phyloP scores from a whole-genome alignment of 92 coral and sea anemone species.

The Virgularia gustaviana region DNA sequence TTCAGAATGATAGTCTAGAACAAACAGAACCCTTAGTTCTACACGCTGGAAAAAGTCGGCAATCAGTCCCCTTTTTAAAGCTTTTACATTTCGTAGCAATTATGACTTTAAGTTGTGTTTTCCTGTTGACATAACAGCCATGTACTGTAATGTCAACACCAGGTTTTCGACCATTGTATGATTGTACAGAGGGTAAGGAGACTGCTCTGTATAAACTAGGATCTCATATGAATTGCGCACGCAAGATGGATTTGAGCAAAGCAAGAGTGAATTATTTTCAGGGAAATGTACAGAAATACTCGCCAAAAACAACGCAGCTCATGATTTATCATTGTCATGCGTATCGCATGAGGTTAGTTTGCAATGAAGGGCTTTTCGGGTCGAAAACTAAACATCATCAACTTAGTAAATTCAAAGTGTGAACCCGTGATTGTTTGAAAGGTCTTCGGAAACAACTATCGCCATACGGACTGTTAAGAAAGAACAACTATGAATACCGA shows the following conservation, averaged over 20 bases:
- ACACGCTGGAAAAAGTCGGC: too few relatives aligned
- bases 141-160: too few relatives aligned
- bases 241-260: neutral
- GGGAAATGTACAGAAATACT: constrained; percentile 1
- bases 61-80: too few relatives aligned
- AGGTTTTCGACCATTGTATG: constrained; percentile 1
- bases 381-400: neutral
- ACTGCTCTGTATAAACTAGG: constrained; percentile 6
- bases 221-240: neutral
- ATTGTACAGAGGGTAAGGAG: neutral
- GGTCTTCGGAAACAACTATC: neutral
- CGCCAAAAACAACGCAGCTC: constrained; percentile 3
- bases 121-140: too few relatives aligned
- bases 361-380: too few relatives aligned
- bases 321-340: constrained; percentile 17
- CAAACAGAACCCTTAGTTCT: too few relatives aligned
- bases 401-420: neutral
- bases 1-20: too few relatives aligned
- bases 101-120: too few relatives aligned
- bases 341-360: neutral
- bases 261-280: constrained; percentile 1
- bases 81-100: too few relatives aligned
- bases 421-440: neutral
- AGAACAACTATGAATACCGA: neutral
- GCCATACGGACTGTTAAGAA: neutral